Base-by-base conservation (phyloP, 2,888 invertebrate genomes). In the Acrocyrtus sp. region DNA sequence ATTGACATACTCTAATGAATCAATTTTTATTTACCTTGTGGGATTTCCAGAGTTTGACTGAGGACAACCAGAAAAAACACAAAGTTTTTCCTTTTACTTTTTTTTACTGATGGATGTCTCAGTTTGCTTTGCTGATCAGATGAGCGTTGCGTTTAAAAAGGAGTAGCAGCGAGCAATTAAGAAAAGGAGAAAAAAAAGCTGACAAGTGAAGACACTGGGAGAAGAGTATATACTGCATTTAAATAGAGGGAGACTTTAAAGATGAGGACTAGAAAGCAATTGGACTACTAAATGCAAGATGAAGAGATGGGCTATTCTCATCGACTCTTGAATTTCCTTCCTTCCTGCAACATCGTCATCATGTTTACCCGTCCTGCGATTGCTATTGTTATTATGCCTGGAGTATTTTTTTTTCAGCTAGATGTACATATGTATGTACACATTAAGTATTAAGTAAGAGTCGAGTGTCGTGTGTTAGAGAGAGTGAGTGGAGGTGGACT, bases 281-380 rank as follows among this genome's bases (percentile, higher is more conserved):
- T 70, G 70, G 62, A 70, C 63, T 70, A 62, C 62, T 70, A 58
- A 63, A 63, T 63, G 63, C 12, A 68, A 48, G 43, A 58, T n/a
- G 27, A 50, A 43, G 19, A 69, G 60, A 54, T 62, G 70, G 63
- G 48, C 62, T 70, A 50, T 70, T 61, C 60, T 61, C 68, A 51
- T 54, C 61, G 63, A 70, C 63, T 57, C 70, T 70, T 70, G 70
- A 70, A 70, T 70, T 70, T 70, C 70, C 70, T 70, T 70, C 70
- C 70, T 70, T 70, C 70, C 70, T 70, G 70, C 70, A 70, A 70
- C 70, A 70, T 70, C 70, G 63, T 69, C 69, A 69, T 70, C 63
- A 57, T 70, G 43, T 47, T 56, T 56, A 45, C 43, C 57, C 70
- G 57, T 63, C 62, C 69, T 57, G 63, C 70, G 70, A 70, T 63